A percentile compares a stretch with the other conserved stretches of the same genome.
Evolutionary conservation across 92 coral and sea anemone genomes (phyloP).

Genomic region (Blastomussa wellsi): DNA sequence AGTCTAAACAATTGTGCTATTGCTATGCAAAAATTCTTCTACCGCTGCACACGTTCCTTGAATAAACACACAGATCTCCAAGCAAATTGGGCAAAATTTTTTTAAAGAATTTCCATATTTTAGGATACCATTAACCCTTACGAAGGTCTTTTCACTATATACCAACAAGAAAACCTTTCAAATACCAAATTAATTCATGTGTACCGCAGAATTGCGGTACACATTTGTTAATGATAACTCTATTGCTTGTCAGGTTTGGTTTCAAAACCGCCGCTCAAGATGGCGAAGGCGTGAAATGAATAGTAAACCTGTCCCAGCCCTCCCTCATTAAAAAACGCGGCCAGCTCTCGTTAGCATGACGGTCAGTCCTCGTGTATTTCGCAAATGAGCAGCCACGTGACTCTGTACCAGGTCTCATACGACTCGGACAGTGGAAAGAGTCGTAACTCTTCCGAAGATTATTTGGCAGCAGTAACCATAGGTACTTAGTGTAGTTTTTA

Average conservation of each 20-base stretch:
- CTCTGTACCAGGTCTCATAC: conserved; percentile 22
- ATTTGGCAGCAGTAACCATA: conserved; percentile 64
- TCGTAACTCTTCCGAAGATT: conserved; percentile 59
- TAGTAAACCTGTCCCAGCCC: conserved; percentile 69
- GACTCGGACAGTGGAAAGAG: conserved; percentile 37
- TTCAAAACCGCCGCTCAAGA: conserved; percentile 84
- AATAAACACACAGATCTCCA: no score
- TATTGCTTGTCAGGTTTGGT: conserved; percentile 65
- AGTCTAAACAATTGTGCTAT: no score
- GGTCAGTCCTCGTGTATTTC: conserved; percentile 2
- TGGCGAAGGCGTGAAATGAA: conserved; percentile 78
- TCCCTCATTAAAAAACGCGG: neutral
- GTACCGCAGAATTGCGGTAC: neutral
- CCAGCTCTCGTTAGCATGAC: neutral
- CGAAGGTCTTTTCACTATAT: no score
- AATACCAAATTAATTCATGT: no score
- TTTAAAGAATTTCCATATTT: no score
- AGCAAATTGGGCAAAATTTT: no score
- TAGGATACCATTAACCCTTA: no score
- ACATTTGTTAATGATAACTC: neutral
- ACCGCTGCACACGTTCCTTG: no score
- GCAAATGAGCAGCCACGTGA: neutral
- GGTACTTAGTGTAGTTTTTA: no score
- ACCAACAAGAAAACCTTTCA: no score
- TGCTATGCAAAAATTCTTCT: no score